Conservation (phyloP, 2,888 invertebrate species). For the Stegophylla sp. region DNA sequence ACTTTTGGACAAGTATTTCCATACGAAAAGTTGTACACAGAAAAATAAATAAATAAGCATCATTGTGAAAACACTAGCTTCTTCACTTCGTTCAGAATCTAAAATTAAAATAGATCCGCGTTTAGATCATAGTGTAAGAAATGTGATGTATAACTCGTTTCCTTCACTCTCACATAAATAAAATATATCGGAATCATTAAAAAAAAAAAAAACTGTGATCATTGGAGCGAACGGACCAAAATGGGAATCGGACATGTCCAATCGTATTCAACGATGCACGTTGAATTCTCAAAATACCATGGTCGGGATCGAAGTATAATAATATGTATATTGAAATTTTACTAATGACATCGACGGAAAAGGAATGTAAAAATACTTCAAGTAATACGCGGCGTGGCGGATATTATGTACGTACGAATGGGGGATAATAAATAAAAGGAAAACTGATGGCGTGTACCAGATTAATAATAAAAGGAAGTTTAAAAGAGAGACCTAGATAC, state of each 20-base stretch:
- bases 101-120: no score
- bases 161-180: no score
- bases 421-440: conserved; percentile 42
- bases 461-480: conserved; percentile 49
- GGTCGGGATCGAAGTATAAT: conserved; percentile 42
- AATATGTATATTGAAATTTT: conserved; percentile 58
- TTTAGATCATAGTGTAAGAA: conserved; percentile 30
- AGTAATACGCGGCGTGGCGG: neutral
- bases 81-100: no score
- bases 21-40: no score
- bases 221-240: conserved; percentile 34
- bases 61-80: no score
- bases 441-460: conserved; percentile 44
- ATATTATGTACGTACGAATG: neutral
- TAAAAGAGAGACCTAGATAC: conserved; percentile 34
- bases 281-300: conserved; percentile 13
- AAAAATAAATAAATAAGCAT: no score
- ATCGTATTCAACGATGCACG: conserved; percentile 36
- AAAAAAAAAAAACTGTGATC: conserved; percentile 3
- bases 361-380: conserved; percentile 20
- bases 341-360: conserved; percentile 42
- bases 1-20: no score
- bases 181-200: conserved; percentile 36
- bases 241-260: conserved; percentile 35
- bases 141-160: conserved; percentile 20